Evolutionary conservation across 2,888 invertebrate species (phyloP), one percentile per base, ranked within the genome.

Genomic region (Troglohyphantes excavatus): DNA sequence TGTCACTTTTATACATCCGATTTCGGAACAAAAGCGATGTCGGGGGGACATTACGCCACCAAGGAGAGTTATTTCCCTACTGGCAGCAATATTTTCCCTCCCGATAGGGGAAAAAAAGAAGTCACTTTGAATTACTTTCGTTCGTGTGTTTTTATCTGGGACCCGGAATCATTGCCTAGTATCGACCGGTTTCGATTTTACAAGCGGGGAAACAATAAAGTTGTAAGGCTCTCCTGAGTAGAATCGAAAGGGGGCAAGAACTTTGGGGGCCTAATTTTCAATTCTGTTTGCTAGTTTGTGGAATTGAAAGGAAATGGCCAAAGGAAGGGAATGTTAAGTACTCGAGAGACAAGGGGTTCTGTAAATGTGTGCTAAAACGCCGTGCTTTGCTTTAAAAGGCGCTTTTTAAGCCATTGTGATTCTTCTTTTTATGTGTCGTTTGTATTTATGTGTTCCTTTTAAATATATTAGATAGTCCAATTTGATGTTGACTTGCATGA

Each of bases 141-240:
- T 65, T 65, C 53, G 67, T 67, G 63, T 85, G 75, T 85, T 85
- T 76, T 85, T 85, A 85, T 85, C 84, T 67, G 21, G 21, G 75
- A 59, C 39, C 59, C 26, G 75, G 84, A 85, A 85, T 85, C 84
- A 76, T 85, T 85, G 76, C 65, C 68, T 23, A 67, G 23, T 67
- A 85, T 85, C 84, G 84, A 85, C 75, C 84, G 75, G 33, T 85
- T 85, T 76, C 84, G 84, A 85, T 85, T 85, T 85, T 85, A 85
- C 61, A 82, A 29, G 59, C 13, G 63, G 68, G 67, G 68, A 76
- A 76, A 76, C 67, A 76, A 85, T 85, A 75, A 84, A 84, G 59
- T 84, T 82, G 72, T 61, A 81, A 53, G 61, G 53, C 33, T 39
- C 33, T 39, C 39, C 23, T 26, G 27, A 72, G 61, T 26, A 61